These are phyloP conservation scores for Palythoa heliodiscus DNA, from an alignment of 92 coral and sea anemone genomes.

Conservation along the genomic window DNA sequence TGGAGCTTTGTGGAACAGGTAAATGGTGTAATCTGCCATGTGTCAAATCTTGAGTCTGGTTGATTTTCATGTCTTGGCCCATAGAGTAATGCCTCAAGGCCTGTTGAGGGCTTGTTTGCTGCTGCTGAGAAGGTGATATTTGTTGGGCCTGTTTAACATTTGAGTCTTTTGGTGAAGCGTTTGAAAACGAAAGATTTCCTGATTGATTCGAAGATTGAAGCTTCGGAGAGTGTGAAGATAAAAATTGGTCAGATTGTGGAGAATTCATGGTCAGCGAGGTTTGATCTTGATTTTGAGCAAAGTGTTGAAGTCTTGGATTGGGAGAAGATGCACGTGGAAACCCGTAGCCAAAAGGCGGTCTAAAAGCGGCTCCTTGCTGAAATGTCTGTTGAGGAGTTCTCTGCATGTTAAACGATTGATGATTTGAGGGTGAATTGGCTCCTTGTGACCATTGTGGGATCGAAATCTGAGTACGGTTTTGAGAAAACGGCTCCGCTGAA, in stretches of 20 bases:
- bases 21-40: slow-evolving; percentile 64
- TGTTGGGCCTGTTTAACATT: slow-evolving; percentile 68
- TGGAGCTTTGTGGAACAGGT: slow-evolving; percentile 34
- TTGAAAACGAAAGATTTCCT: slow-evolving; percentile 62
- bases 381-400: slow-evolving; percentile 64
- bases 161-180: slow-evolving; percentile 79
- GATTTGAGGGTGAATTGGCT: slow-evolving; percentile 64
- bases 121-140: slow-evolving; percentile 67
- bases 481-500: slow-evolving; percentile 63
- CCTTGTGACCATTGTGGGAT: slow-evolving; percentile 71
- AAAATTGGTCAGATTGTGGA: slow-evolving; percentile 55
- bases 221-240: slow-evolving; percentile 81
- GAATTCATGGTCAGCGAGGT: slow-evolving; percentile 55
- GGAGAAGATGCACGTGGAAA: slow-evolving; percentile 83
- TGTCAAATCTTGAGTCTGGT: slow-evolving; percentile 67
- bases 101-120: slow-evolving; percentile 75
- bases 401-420: slow-evolving; percentile 60
- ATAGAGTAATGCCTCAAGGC: slow-evolving; percentile 73
- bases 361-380: slow-evolving; percentile 74
- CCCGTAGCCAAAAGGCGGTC: slow-evolving; percentile 83
- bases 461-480: slow-evolving; percentile 78
- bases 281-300: slow-evolving; percentile 67
- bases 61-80: slow-evolving; percentile 66
- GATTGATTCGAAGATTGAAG: slow-evolving; percentile 75
- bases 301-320: slow-evolving; percentile 82